phyloP scores from a whole-genome alignment of 2,113 vertebrate genomes.

The Romanogobio albipinnatus region DNA sequence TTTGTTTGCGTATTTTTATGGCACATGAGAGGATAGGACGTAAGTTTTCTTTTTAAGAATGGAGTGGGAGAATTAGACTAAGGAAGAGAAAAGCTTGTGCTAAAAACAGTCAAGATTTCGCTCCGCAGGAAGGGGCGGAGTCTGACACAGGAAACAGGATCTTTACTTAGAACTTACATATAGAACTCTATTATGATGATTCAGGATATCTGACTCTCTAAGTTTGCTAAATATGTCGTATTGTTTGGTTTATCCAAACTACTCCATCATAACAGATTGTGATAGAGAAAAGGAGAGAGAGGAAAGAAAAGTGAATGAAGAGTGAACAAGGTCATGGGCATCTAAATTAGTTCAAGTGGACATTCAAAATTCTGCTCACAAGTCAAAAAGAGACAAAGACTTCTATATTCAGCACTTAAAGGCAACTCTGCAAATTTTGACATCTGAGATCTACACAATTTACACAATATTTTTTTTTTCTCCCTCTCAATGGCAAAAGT shows the following conservation, averaged over 20 bases:
- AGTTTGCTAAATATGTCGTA: slow-evolving; percentile 23
- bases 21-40: not conserved
- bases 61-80: slow-evolving; percentile 1
- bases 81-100: slow-evolving; percentile 20
- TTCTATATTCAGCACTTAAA: slow-evolving; percentile 3
- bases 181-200: slow-evolving; percentile 16
- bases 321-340: slow-evolving; percentile 41
- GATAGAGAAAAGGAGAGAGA: not conserved
- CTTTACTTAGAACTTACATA: slow-evolving; percentile 2
- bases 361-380: slow-evolving; percentile 43
- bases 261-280: slow-evolving; percentile 16
- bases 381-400: slow-evolving; percentile 30
- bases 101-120: slow-evolving; percentile 30
- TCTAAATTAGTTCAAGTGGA: slow-evolving; percentile 43
- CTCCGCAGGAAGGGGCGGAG: slow-evolving; percentile 43
- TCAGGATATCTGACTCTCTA: slow-evolving; percentile 44
- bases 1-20: not conserved
- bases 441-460: slow-evolving; percentile 8
- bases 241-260: slow-evolving; percentile 13
- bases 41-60: slow-evolving; percentile 9
- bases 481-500: not conserved
- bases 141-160: slow-evolving; percentile 36
- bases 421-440: slow-evolving; percentile 17
- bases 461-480: not conserved
- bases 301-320: slow-evolving; percentile 22